Evolutionary conservation across 2,888 invertebrate species (phyloP), one percentile per base, ranked within the genome.

Genomic region (Dynastes grantii): DNA sequence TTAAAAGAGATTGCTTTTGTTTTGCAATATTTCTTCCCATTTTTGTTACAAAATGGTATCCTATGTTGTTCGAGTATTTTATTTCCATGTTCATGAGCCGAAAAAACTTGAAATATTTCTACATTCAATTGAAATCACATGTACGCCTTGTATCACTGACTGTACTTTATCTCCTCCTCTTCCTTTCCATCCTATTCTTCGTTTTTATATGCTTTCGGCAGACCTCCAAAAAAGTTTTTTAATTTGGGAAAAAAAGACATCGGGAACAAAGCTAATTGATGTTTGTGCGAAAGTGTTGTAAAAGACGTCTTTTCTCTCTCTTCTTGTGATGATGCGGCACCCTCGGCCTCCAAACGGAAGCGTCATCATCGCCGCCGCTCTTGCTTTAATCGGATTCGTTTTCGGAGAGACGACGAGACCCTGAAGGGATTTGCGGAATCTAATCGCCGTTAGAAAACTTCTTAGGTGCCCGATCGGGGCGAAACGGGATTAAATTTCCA

Each of bases 401-500:
- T 55, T 61, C 68, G 27, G 11, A 27, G 68, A 68, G 49, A 68
- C 49, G 49, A 49, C 49, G 51, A 68, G 49, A 51, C 45, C 49
- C 68, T 51, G 68, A 68, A 68, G 68, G 68, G 68, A 68, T 68
- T 68, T 68, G 68, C 13, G 68, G 68, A 49, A 68, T 68, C 68
- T 68, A 68, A 68, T 68, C 68, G 68, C 11, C 68, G 68, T 68
- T 68, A 45, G 68, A 49, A 68, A 68, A 68, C 68, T 68, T 68
- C 68, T 68, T 68, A 68, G 67, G 67, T 67, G 45, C 40, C 55
- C 58, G 37, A 67, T 67, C 67, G 67, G 40, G 67, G 58, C 71
- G 55, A 71, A 71, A 58, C 37, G 71, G 71, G 71, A 71, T 71
- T 71, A 71, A 71, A 71, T 71, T 71, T 71, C 58, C 71, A 58